A percentile compares a stretch with the other conserved stretches of the same genome.
Conservation (phyloP, 2,797 vertebrate species). For the Sarcophilus harrisii region DNA sequence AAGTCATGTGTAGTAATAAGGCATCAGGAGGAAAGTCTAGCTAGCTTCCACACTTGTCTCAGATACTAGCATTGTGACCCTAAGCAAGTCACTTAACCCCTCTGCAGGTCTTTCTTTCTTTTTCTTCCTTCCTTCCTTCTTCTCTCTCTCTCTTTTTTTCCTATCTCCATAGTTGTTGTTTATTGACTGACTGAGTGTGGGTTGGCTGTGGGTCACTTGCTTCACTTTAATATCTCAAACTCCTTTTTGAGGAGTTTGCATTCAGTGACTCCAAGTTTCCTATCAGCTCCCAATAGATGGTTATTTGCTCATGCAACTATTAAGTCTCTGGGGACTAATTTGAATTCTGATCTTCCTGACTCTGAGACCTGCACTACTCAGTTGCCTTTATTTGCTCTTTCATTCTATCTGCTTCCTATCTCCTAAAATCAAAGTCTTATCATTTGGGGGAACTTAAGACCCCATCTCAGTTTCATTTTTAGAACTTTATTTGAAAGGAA, state of each 20-base stretch:
- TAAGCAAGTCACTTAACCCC: background rate
- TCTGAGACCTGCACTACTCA: too few species aligned
- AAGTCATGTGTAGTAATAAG: background rate
- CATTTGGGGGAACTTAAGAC: background rate
- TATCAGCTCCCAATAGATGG: background rate
- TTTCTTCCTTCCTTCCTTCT: too few species aligned
- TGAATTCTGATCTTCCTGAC: too few species aligned
- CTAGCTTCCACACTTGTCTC: background rate
- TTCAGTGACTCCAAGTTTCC: background rate
- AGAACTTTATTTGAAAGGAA: background rate
- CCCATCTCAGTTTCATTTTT: background rate
- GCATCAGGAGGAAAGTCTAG: background rate
- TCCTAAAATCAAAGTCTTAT: background rate
- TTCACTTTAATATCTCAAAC: background rate
- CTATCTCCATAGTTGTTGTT: background rate
- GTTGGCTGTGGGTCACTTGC: constrained; percentile 7
- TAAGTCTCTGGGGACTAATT: too few species aligned
- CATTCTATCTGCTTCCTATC: background rate
- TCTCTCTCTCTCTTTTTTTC: too few species aligned
- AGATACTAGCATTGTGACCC: background rate
- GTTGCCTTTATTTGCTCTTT: too few species aligned
- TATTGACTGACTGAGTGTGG: background rate
- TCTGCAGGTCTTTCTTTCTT: background rate
- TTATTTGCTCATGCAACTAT: too few species aligned
- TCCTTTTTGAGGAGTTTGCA: background rate